Percentiles rank a stretch among this genome's conserved stretches.
Evolutionary conservation across 1,140 invertebrate species (phyloP).

Genomic region (Aphis gossypii): DNA sequence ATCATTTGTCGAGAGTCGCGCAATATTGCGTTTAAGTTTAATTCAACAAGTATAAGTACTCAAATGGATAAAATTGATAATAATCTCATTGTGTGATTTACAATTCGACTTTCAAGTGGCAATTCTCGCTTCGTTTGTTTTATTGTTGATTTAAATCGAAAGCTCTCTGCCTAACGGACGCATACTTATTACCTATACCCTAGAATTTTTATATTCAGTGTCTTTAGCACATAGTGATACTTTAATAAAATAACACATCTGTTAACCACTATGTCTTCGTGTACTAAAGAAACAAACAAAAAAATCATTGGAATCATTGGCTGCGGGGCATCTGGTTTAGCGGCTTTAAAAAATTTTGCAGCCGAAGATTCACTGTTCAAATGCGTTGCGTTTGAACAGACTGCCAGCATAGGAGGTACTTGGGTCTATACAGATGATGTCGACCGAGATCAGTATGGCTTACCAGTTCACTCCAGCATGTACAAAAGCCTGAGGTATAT

Average conservation of each 20-base stretch:
- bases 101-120: background rate
- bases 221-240: background rate
- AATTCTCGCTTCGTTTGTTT: background rate
- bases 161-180: background rate
- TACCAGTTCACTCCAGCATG: conserved; percentile 88
- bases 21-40: no score
- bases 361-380: conserved; percentile 63
- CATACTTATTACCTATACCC: background rate
- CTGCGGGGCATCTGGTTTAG: conserved; percentile 73
- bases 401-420: conserved; percentile 80
- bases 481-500: conserved; percentile 82
- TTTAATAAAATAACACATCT: background rate
- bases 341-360: conserved; percentile 67
- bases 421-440: conserved; percentile 82
- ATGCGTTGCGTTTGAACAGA: conserved; percentile 75
- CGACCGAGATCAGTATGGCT: conserved; percentile 76
- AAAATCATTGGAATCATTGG: conserved; percentile 69
- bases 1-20: no score
- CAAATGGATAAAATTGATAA: background rate
- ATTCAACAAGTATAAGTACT: background rate
- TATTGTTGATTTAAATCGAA: background rate
- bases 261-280: background rate
- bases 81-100: background rate
- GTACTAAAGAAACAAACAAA: background rate
- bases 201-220: background rate